Conservation (phyloP, 2,113 vertebrate species). For the Platichthys stellatus region DNA sequence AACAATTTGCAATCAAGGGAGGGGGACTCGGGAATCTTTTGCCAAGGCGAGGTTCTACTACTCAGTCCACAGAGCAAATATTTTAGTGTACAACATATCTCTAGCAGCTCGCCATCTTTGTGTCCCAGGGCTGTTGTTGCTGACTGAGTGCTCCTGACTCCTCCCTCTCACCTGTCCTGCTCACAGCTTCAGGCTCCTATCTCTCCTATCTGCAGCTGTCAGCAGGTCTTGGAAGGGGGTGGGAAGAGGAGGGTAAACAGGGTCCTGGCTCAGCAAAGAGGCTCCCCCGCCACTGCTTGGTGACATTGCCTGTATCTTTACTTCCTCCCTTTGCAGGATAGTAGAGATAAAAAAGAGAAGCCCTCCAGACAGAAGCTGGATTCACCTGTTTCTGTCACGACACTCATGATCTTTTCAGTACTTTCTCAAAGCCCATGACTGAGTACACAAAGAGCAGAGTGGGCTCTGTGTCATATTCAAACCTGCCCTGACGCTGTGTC, state of each 20-base stretch:
- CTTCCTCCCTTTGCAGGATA: constrained; percentile 3
- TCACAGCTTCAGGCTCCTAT: constrained; percentile 73
- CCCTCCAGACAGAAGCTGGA: neutral
- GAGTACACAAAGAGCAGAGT: neutral
- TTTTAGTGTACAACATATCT: constrained; percentile 28
- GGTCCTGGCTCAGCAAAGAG: constrained; percentile 76
- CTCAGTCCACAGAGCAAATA: constrained; percentile 22
- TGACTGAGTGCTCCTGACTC: constrained; percentile 62
- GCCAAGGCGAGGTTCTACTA: neutral
- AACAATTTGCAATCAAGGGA: constrained; percentile 28
- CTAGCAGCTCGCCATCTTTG: constrained; percentile 47
- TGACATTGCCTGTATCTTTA: constrained; percentile 46
- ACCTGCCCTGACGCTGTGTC: constrained; percentile 20
- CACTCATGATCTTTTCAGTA: neutral
- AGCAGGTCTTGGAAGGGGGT: constrained; percentile 75
- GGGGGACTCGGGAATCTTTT: constrained; percentile 1
- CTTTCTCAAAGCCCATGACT: neutral
- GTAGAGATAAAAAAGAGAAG: neutral
- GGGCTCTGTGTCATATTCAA: constrained; percentile 34
- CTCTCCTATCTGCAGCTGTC: constrained; percentile 82
- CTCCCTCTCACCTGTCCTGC: constrained; percentile 78
- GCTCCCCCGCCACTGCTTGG: constrained; percentile 23
- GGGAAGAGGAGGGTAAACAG: constrained; percentile 71
- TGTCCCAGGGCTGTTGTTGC: constrained; percentile 64
- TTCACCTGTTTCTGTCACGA: constrained; percentile 33